phyloP scores from a whole-genome alignment of 2,888 invertebrate species.

The Pammene aurita region DNA sequence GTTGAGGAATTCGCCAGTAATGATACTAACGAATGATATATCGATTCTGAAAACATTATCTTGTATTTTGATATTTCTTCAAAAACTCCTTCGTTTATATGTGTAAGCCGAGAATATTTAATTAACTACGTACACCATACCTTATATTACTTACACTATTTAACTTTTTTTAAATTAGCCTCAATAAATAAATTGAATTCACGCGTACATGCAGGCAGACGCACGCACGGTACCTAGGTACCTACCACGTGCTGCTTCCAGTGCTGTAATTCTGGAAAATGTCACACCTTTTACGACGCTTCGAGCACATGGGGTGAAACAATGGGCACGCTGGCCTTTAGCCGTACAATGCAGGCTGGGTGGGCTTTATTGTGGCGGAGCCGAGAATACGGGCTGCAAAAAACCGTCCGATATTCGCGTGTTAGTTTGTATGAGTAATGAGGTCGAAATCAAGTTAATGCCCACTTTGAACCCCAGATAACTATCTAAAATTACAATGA shows the following conservation, averaged over 20 bases:
- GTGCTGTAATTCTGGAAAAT: conserved; percentile 54
- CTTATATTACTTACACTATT: no score
- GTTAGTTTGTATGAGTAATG: conserved; percentile 17
- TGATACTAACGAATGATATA: background rate
- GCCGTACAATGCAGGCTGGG: conserved; percentile 65
- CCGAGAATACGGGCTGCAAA: conserved; percentile 24
- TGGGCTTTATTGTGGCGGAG: conserved; percentile 55
- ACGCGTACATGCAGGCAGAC: no score
- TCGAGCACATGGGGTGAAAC: conserved; percentile 57
- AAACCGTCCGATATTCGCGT: conserved; percentile 40
- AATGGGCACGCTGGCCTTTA: conserved; percentile 60
- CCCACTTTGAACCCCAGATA: background rate
- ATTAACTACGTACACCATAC: no score
- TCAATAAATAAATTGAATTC: no score
- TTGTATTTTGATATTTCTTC: no score
- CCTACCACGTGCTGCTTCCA: conserved; percentile 13
- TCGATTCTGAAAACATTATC: no score
- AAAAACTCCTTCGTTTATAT: no score
- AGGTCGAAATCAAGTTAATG: conserved; percentile 1
- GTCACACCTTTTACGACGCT: conserved; percentile 64
- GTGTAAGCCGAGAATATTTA: no score
- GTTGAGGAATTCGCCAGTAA: no score
- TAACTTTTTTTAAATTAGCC: no score
- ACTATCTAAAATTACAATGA: background rate
- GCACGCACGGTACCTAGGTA: no score